Conservation (phyloP, 2,797 vertebrate genomes). For the Sternotherus odoratus region DNA sequence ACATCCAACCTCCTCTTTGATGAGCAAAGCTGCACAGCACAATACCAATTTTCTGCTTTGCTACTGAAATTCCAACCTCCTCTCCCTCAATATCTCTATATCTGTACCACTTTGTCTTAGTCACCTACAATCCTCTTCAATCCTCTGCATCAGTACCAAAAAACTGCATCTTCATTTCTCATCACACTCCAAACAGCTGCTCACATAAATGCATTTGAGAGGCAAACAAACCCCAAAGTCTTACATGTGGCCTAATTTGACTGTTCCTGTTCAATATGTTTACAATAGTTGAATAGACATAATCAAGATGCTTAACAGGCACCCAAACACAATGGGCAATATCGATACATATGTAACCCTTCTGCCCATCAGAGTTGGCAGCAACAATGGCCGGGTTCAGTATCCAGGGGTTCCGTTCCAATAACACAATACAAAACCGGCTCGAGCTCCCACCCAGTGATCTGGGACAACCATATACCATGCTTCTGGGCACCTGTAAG, state of each 20-base stretch:
- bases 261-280: not conserved
- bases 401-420: too few species aligned
- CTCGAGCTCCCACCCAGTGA: too few species aligned
- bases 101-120: not conserved
- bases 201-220: not conserved
- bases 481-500: too few species aligned
- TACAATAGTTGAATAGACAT: not conserved
- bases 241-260: not conserved
- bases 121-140: not conserved
- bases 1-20: constrained; percentile 68
- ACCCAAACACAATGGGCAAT: not conserved
- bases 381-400: too few species aligned
- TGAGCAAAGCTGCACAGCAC: constrained; percentile 73
- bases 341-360: too few species aligned
- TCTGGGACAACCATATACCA: too few species aligned
- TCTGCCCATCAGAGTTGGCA: too few species aligned
- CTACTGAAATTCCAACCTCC: constrained; percentile 32
- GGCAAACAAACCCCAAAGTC: not conserved
- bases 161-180: not conserved
- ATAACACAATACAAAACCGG: too few species aligned
- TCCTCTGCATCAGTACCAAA: not conserved
- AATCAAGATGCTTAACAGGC: not conserved
- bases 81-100: not conserved
- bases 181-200: not conserved
- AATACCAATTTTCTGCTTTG: constrained; percentile 68